Percentiles rank a stretch among this genome's conserved stretches.
Conservation (phyloP, 1,140 invertebrate species). For the Atopsyche davidsoni region DNA sequence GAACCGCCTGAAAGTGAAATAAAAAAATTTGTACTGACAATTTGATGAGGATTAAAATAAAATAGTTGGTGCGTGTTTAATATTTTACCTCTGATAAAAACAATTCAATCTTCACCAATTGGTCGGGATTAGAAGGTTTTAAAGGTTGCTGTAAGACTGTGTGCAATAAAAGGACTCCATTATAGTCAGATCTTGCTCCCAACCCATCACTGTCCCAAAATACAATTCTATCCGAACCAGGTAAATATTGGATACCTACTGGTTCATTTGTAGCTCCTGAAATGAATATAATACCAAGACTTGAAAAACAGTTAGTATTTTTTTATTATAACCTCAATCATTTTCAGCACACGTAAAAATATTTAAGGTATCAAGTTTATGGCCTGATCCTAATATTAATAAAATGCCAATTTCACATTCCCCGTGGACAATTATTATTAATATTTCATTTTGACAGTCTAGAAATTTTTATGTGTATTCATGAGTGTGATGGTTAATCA, state of each 20-base stretch:
- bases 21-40: background rate
- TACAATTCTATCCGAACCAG: slow-evolving; percentile 72
- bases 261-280: slow-evolving; percentile 29
- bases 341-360: no score
- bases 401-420: no score
- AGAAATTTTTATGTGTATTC: no score
- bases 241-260: slow-evolving; percentile 61
- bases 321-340: no score
- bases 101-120: slow-evolving; percentile 75
- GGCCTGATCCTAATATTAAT: no score
- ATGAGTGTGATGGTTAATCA: no score
- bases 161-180: slow-evolving; percentile 81
- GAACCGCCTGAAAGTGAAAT: slow-evolving; percentile 56
- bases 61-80: slow-evolving; percentile 1
- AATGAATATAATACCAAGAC: no score
- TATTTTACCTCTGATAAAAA: slow-evolving; percentile 78
- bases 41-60: slow-evolving; percentile 4
- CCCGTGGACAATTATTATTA: no score
- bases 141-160: slow-evolving; percentile 80
- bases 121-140: slow-evolving; percentile 57
- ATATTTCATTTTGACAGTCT: no score
- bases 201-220: slow-evolving; percentile 74
- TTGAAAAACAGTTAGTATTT: no score
- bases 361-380: no score
- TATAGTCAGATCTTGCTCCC: slow-evolving; percentile 80